phyloP scores from a whole-genome alignment of 2,797 vertebrate species.

The Podarcis siculus region DNA sequence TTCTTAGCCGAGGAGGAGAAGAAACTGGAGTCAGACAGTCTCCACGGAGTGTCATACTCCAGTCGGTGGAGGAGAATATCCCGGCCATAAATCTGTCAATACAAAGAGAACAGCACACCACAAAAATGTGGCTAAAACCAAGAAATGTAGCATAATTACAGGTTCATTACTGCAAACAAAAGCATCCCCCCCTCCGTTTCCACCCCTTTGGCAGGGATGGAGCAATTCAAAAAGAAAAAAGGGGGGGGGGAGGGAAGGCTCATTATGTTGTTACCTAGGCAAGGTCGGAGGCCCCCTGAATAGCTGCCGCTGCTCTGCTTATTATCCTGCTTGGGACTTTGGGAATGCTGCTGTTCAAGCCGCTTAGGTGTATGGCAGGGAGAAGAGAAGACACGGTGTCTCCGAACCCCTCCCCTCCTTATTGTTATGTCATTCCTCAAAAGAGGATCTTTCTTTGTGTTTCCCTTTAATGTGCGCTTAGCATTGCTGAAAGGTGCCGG shows the following conservation, averaged over 20 bases:
- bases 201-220: slow-evolving; percentile 75
- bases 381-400: slow-evolving; percentile 49
- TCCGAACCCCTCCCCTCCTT: slow-evolving; percentile 15
- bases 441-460: slow-evolving; percentile 42
- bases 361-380: slow-evolving; percentile 9
- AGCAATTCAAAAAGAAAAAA: slow-evolving; percentile 66
- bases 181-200: slow-evolving; percentile 70
- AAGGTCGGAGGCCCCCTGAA: slow-evolving; percentile 71
- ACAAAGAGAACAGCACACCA: slow-evolving; percentile 73
- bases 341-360: slow-evolving; percentile 54
- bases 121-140: slow-evolving; percentile 74
- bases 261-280: slow-evolving; percentile 76
- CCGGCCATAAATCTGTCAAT: slow-evolving; percentile 75
- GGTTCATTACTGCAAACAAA: slow-evolving; percentile 79
- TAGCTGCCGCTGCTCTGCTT: slow-evolving; percentile 63
- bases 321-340: slow-evolving; percentile 55
- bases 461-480: neutral
- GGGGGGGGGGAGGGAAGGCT: slow-evolving; percentile 42
- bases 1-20: slow-evolving; percentile 25
- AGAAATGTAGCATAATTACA: slow-evolving; percentile 78
- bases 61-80: slow-evolving; percentile 60
- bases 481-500: slow-evolving; percentile 9
- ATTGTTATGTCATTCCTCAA: slow-evolving; percentile 41
- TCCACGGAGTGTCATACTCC: slow-evolving; percentile 54
- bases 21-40: slow-evolving; percentile 69